Percentiles rank a stretch among this genome's conserved stretches.
phyloP scores from a whole-genome alignment of 1,140 invertebrate species.

The Eciton burchellii region DNA sequence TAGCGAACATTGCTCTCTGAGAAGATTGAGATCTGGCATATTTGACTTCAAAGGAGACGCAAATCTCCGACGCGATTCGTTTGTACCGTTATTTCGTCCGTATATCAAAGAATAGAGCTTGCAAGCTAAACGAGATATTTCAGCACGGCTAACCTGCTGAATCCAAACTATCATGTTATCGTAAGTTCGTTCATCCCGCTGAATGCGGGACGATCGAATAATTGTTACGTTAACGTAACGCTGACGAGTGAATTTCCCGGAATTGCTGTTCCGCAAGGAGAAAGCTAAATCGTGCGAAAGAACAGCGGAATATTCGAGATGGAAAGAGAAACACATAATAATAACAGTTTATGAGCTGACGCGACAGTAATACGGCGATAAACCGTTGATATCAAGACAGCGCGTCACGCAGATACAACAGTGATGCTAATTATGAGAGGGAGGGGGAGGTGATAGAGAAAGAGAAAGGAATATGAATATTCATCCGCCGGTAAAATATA shows the following conservation, averaged over 20 bases:
- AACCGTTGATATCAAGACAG: constrained; percentile 34
- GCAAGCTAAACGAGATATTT: no score
- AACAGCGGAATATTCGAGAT: not conserved
- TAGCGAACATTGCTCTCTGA: constrained; percentile 11
- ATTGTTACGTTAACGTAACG: constrained; percentile 22
- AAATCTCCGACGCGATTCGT: not conserved
- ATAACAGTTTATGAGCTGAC: not conserved
- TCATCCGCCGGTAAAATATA: constrained; percentile 39
- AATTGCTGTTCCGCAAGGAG: not conserved
- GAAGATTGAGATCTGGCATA: not conserved
- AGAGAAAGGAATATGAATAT: constrained; percentile 45
- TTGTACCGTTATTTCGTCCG: no score
- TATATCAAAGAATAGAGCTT: no score
- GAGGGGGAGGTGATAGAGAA: no score
- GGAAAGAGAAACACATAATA: not conserved
- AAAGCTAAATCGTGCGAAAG: constrained; percentile 8
- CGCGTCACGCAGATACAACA: constrained; percentile 21
- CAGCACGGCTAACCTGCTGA: no score
- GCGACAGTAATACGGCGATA: constrained; percentile 29
- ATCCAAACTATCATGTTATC: no score
- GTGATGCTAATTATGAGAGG: constrained; percentile 24
- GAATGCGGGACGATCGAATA: not conserved
- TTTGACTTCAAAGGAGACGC: not conserved
- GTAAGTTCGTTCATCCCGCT: not conserved
- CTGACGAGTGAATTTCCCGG: not conserved